Percentiles rank a stretch among this genome's conserved stretches.
phyloP scores from a whole-genome alignment of 2,888 invertebrate genomes.

The Cerceris rybyensis region DNA sequence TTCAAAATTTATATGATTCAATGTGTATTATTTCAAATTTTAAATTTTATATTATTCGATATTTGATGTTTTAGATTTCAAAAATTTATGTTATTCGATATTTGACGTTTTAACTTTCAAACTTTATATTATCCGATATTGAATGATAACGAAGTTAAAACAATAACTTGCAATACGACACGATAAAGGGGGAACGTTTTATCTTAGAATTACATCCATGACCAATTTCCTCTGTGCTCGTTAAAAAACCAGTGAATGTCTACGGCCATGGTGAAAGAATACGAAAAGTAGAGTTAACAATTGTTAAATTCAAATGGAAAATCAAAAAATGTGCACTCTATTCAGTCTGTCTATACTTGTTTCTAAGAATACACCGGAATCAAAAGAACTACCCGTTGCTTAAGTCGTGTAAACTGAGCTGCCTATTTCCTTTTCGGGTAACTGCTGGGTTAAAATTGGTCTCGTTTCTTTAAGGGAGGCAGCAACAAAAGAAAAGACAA shows the following conservation, averaged over 20 bases:
- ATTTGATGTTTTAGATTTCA: too few relatives aligned
- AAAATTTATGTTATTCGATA: too few relatives aligned
- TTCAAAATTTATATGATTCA: too few relatives aligned
- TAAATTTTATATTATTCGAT: too few relatives aligned
- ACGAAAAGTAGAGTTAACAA: not conserved
- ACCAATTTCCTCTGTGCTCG: too few relatives aligned
- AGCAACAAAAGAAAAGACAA: constrained; percentile 5
- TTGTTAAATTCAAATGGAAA: constrained; percentile 13
- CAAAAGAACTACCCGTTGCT: constrained; percentile 17
- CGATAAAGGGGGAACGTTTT: too few relatives aligned
- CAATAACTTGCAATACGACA: not conserved
- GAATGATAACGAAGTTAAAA: not conserved
- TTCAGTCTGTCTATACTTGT: constrained; percentile 13
- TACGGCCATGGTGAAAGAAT: not conserved
- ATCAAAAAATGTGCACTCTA: not conserved
- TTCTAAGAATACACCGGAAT: not conserved
- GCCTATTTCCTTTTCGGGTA: constrained; percentile 12
- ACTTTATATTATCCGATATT: not conserved
- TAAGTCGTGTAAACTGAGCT: constrained; percentile 26
- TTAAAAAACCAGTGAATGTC: not conserved
- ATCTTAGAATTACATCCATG: too few relatives aligned
- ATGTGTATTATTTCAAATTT: not conserved
- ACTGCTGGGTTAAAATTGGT: constrained; percentile 26
- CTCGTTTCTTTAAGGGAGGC: constrained; percentile 4
- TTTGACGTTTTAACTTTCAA: not conserved